Percentiles rank a stretch among this genome's conserved stretches.
phyloP scores from a whole-genome alignment of 2,888 invertebrate species.

The Thecocarcelia acutangulata region DNA sequence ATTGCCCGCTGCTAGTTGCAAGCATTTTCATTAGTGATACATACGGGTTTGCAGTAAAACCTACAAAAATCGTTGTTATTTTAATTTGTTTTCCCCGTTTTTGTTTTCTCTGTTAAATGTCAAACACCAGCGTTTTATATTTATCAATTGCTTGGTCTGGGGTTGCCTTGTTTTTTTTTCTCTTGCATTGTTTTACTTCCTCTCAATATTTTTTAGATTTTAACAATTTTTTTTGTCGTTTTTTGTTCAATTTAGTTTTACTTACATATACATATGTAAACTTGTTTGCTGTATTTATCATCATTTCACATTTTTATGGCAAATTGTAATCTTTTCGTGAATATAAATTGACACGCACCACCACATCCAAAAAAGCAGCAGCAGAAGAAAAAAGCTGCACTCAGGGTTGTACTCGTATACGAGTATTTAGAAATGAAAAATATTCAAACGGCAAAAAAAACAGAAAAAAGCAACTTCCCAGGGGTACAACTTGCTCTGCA shows the following conservation, averaged over 20 bases:
- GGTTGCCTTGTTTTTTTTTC: constrained; percentile 47
- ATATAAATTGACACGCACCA: constrained; percentile 59
- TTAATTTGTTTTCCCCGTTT: constrained; percentile 7
- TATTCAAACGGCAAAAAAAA: constrained; percentile 30
- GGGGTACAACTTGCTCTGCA: constrained; percentile 65
- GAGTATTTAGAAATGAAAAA: constrained; percentile 26
- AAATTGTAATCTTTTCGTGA: constrained; percentile 66
- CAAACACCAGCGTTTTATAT: not conserved
- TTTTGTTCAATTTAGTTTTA: constrained; percentile 61
- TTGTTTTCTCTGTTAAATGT: not conserved
- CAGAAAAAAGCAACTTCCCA: constrained; percentile 44
- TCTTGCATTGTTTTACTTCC: constrained; percentile 74
- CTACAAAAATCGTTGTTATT: not conserved
- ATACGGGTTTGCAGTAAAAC: constrained; percentile 41
- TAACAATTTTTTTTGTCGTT: constrained; percentile 70
- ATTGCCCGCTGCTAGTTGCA: constrained; percentile 61
- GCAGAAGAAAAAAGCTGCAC: not conserved
- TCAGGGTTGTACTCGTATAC: constrained; percentile 2
- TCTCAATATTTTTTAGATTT: constrained; percentile 38
- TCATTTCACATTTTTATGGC: constrained; percentile 59
- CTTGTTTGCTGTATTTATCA: constrained; percentile 14
- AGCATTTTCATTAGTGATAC: constrained; percentile 22
- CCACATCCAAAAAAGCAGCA: not conserved
- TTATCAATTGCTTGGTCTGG: constrained; percentile 1
- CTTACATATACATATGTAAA: no score